phyloP scores from a whole-genome alignment of 2,888 invertebrate genomes.

The Antheraea yamamai region DNA sequence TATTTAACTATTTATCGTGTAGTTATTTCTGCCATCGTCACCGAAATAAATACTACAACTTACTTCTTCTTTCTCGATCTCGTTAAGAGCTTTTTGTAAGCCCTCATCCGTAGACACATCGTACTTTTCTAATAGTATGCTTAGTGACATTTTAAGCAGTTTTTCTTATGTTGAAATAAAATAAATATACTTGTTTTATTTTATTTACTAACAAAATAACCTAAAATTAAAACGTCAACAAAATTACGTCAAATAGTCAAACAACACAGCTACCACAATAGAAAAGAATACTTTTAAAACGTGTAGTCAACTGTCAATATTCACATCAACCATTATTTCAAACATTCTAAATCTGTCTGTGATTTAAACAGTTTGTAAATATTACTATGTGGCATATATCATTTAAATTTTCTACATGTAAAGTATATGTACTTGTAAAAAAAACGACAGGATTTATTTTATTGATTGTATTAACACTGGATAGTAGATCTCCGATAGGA shows the following conservation, averaged over 20 bases:
- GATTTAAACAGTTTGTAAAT: too few relatives aligned
- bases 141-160: conserved; percentile 52
- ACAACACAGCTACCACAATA: neutral
- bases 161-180: neutral
- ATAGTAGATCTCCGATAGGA: too few relatives aligned
- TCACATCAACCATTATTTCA: too few relatives aligned
- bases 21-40: conserved; percentile 33
- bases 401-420: too few relatives aligned
- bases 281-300: too few relatives aligned
- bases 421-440: neutral
- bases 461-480: neutral
- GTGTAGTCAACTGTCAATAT: too few relatives aligned
- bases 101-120: conserved; percentile 81
- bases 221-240: conserved; percentile 13
- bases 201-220: conserved; percentile 29
- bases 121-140: conserved; percentile 70
- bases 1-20: neutral
- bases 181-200: conserved; percentile 3
- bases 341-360: too few relatives aligned
- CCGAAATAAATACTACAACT: conserved; percentile 29
- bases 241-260: neutral
- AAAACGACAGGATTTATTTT: neutral
- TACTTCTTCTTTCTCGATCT: conserved; percentile 83
- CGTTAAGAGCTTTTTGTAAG: conserved; percentile 79
- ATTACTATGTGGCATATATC: too few relatives aligned